Base-by-base conservation (phyloP, 1,140 invertebrate species). In the Platyura marginata region DNA sequence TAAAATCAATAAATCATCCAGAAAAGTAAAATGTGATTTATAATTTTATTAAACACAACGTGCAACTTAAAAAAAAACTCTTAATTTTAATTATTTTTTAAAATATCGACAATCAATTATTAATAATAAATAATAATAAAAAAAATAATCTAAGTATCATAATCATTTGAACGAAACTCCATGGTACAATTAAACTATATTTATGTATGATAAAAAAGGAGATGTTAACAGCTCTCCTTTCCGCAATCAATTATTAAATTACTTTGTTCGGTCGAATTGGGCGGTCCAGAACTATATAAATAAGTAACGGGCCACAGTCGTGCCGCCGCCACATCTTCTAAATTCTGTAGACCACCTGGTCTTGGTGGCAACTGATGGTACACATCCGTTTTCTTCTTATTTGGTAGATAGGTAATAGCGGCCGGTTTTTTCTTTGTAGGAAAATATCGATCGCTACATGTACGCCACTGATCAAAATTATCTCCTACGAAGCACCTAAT, bases 371-470 rank as follows among this genome's bases (percentile, higher is more conserved):
- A 48, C 41, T 61, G 59, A 35, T 56, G 57, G 21, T 56, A 44
- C 50, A 34, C 35, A 49, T 54, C 16, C 55, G 45, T 47, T 33
- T 55, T 59, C 46, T 54, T 66, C 50, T 55, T 67, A 51, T 49
- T 65, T 39, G 46, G 49, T 36, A 45, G 48, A 53, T 49, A 46
- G 11, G 48, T 46, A 33, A 59, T 23, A 34, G 52, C 49, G 1
- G 46, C 38, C 48, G 54, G 52, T 55, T 51, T 21, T 15, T 34
- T 34, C 19, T 38, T 38, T 18, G n/a, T 38, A 10, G 36, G 18
- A 51, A 72, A 81, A 53, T 86, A 85, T 23, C 74, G 70, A 46
- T 86, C 81, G 50, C 76, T 84, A 53, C 82, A 87, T 18, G 82
- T 82, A 19, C 83, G 65, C 81, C 81, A 86, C 63, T 86, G 81